Percentiles rank a stretch among this genome's conserved stretches.
phyloP scores from a whole-genome alignment of 2,113 vertebrate genomes.

The Osmerus eperlanus region DNA sequence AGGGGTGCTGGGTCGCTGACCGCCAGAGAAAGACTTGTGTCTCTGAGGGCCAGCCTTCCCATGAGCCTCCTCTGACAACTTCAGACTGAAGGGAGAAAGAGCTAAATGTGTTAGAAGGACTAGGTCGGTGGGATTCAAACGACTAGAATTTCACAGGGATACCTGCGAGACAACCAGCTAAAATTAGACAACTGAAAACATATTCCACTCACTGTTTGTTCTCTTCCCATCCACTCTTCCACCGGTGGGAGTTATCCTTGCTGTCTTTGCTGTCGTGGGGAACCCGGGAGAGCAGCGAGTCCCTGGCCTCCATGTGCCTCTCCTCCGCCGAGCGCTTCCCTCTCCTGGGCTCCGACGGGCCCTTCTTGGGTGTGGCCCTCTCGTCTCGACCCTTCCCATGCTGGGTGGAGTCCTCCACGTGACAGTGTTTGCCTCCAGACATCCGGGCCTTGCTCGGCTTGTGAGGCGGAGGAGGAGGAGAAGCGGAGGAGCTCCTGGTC shows the following conservation, averaged over 20 bases:
- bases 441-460: conserved; percentile 79
- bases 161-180: too few species aligned
- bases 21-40: conserved; percentile 78
- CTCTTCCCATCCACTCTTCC: conserved; percentile 96
- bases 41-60: conserved; percentile 78
- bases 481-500: conserved; percentile 77
- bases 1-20: conserved; percentile 78
- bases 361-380: conserved; percentile 75
- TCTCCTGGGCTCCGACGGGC: conserved; percentile 75
- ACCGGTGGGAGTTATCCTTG: conserved; percentile 86
- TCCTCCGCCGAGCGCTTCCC: conserved; percentile 81
- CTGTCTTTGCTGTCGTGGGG: conserved; percentile 68
- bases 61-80: conserved; percentile 77
- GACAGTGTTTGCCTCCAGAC: conserved; percentile 71
- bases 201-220: conserved; percentile 83
- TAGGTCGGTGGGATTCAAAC: too few species aligned
- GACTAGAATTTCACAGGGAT: too few species aligned
- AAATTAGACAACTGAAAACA: background rate
- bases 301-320: conserved; percentile 70
- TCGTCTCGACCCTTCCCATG: conserved; percentile 75
- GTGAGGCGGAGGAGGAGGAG: conserved; percentile 69
- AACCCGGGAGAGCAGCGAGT: conserved; percentile 71
- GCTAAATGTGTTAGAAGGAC: background rate
- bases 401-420: conserved; percentile 65
- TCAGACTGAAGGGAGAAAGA: conserved; percentile 67